These are phyloP conservation scores for Protonemura montana DNA, from an alignment of 2,888 invertebrate genomes.

Conservation along the genomic window DNA sequence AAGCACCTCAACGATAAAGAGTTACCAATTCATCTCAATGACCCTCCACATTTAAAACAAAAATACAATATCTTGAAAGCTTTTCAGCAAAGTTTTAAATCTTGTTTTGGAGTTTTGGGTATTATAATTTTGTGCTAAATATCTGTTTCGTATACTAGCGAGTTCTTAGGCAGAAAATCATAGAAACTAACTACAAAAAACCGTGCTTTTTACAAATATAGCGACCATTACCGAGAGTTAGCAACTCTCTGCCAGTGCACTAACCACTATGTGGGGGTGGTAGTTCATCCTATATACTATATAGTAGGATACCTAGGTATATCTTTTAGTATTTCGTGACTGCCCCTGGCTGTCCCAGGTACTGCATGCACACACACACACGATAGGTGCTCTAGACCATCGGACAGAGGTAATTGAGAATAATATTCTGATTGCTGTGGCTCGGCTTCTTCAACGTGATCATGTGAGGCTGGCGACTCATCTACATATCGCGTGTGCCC, in stretches of 20 bases:
- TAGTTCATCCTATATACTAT: not conserved
- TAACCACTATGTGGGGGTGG: not conserved
- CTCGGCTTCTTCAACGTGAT: not conserved
- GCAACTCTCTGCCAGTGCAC: not conserved
- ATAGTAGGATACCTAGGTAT: not conserved
- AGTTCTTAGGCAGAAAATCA: too few species aligned
- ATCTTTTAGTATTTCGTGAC: not conserved
- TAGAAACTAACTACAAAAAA: too few species aligned
- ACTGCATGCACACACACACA: not conserved
- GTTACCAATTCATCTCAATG: too few species aligned
- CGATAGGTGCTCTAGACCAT: not conserved
- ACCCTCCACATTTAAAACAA: too few species aligned
- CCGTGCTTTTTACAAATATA: too few species aligned
- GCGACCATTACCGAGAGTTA: too few species aligned
- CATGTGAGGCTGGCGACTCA: not conserved
- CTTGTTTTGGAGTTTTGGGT: too few species aligned
- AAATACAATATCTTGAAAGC: too few species aligned
- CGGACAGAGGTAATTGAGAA: not conserved
- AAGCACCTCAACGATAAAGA: too few species aligned
- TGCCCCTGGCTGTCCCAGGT: not conserved
- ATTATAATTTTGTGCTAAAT: too few species aligned
- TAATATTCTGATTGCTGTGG: not conserved
- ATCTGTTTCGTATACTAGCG: too few species aligned
- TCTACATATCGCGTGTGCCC: slow-evolving; percentile 29
- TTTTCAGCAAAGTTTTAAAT: too few species aligned